Conservation (phyloP, 2,113 vertebrate genomes). For the Brienomyrus longianalis region DNA sequence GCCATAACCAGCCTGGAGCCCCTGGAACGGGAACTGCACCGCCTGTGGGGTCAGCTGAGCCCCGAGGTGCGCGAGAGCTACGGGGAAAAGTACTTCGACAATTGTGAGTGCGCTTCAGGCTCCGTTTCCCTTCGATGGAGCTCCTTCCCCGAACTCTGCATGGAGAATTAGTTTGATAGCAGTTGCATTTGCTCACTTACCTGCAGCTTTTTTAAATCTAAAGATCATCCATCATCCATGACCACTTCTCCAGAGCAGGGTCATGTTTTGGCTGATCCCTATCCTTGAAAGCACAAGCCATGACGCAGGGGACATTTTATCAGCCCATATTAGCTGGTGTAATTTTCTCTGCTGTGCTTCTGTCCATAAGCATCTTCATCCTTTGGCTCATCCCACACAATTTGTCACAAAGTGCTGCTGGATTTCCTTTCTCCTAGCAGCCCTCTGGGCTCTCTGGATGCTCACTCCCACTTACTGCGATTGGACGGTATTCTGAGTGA, state of each 20-base stretch:
- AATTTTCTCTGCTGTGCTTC: not conserved
- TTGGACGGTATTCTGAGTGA: not conserved
- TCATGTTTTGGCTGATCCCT: not conserved
- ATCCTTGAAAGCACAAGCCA: not conserved
- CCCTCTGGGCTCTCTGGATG: not conserved
- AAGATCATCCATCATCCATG: not conserved
- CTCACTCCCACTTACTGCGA: not conserved
- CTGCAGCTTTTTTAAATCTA: not conserved
- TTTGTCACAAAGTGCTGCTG: not conserved
- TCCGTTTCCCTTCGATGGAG: not conserved
- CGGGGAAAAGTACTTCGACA: conserved; percentile 74
- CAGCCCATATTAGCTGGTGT: not conserved
- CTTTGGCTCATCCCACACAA: not conserved
- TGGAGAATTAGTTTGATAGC: not conserved
- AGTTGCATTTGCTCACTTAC: not conserved
- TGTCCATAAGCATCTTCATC: not conserved
- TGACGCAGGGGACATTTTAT: not conserved
- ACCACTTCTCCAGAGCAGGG: not conserved
- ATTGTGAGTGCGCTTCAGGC: conserved; percentile 63
- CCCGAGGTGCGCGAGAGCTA: conserved; percentile 72
- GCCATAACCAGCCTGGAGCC: conserved; percentile 65
- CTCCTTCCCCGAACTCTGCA: not conserved
- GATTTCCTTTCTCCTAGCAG: not conserved
- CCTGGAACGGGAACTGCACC: conserved; percentile 66
- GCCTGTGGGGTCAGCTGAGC: conserved; percentile 72